Evolutionary conservation across 2,113 vertebrate species (phyloP), one percentile per base, ranked within the genome.

Genomic region (Struthio camelus): DNA sequence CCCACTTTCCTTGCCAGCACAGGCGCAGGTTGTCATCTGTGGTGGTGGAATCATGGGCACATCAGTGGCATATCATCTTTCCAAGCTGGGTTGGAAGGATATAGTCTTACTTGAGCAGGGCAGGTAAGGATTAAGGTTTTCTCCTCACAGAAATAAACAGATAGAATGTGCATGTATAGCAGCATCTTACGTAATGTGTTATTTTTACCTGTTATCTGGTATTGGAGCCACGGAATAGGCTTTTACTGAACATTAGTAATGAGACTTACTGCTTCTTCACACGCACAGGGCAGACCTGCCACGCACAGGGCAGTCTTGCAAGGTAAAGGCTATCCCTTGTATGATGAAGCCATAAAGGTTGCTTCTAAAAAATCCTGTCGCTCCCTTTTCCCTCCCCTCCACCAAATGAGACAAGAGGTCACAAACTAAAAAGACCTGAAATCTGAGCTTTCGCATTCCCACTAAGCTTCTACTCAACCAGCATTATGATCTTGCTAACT

Each of bases 91-190:
- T 7, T 99, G 99, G 99, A 99, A 98, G 58, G 99, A 99, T 78
- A 94, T 99, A 19, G 97, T 99, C 59, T 97, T 99, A 34, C 96
- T 99, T 91, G 99, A 99, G 88, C 99, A 99, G 98, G 99, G 99
- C 96, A 99, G 99, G 99, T 99, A 97, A 98, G 98, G 50, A 66
- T 22, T 42, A 19, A 2, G 20, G 19, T 11, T 69, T 88, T 79
- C 36, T 73, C 18, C 28, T 44, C 53, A 44, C 38, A n/a, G 77
- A 86, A 4, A 6, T 10, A 32, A 22, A 30, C n/a, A 30, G 58
- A 11, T 0, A 0, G 34, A 46, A 11, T 14, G 56, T 86, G 11
- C 2, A 0, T 8, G 42, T 0, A 0, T 4, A 20, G 10, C 34
- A 62, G 3, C 16, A 3, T 30, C 9, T 84, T 6, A 38, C 54